Evolutionary conservation across 1,140 invertebrate genomes (phyloP).

Genomic region (Pogonus chalceus): DNA sequence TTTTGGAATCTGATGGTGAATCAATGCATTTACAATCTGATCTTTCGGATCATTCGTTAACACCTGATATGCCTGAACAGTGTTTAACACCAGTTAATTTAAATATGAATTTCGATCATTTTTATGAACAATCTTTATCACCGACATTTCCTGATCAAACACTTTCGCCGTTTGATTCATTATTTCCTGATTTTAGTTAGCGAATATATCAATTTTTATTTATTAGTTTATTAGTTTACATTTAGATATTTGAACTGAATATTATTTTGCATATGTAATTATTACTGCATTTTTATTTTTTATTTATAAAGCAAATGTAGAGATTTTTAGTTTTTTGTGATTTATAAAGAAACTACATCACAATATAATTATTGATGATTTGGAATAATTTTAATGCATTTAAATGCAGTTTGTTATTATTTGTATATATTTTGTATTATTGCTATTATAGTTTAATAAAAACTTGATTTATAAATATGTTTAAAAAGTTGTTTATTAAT

Average conservation of each 20-base stretch:
- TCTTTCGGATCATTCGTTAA: slow-evolving; percentile 29
- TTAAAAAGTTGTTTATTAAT: too few species aligned
- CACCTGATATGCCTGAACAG: slow-evolving; percentile 24
- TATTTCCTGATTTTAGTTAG: neutral
- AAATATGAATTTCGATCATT: slow-evolving; percentile 8
- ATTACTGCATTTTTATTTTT: too few species aligned
- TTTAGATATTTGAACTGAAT: neutral
- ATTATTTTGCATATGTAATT: too few species aligned
- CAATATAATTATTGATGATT: too few species aligned
- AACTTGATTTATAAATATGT: too few species aligned
- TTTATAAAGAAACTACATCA: too few species aligned
- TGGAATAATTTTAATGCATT: too few species aligned
- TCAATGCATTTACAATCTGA: slow-evolving; percentile 22
- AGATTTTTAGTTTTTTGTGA: too few species aligned
- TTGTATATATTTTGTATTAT: too few species aligned
- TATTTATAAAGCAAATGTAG: too few species aligned
- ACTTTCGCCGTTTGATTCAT: neutral
- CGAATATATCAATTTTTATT: neutral
- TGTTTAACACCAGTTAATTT: slow-evolving; percentile 30
- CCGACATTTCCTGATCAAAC: slow-evolving; percentile 1
- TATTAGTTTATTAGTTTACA: neutral
- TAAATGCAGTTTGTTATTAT: too few species aligned
- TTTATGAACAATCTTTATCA: neutral
- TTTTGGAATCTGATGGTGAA: slow-evolving; percentile 32
- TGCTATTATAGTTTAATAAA: too few species aligned